Percentiles rank a stretch among this genome's conserved stretches.
phyloP scores from a whole-genome alignment of 1,140 invertebrate genomes.

The Sweltsa coloradensis region DNA sequence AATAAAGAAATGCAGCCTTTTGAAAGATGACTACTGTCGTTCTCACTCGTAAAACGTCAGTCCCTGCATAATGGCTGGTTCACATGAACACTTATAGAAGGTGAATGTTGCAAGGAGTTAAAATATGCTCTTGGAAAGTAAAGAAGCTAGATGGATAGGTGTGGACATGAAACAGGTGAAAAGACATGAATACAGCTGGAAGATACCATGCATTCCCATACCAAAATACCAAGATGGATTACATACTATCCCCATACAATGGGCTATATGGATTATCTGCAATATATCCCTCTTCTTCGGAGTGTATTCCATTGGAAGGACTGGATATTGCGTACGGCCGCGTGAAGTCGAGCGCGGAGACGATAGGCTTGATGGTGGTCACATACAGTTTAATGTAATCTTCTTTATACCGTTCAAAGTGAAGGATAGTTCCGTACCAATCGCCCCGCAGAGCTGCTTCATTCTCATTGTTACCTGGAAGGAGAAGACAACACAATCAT shows the following conservation, averaged over 20 bases:
- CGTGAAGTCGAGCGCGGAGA: conserved; percentile 44
- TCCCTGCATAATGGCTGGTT: no score
- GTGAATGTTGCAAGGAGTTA: no score
- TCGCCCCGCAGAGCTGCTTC: conserved; percentile 76
- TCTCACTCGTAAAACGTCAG: no score
- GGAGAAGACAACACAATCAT: no score
- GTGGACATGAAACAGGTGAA: no score
- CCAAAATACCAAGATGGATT: conserved; percentile 1
- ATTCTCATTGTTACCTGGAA: conserved; percentile 99
- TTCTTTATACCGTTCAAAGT: conserved; percentile 46
- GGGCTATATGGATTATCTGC: conserved; percentile 62
- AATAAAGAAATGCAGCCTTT: no score
- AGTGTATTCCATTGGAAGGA: conserved; percentile 79
- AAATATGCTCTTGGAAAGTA: no score
- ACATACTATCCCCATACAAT: conserved; percentile 76
- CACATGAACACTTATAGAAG: no score
- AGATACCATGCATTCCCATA: conserved; percentile 2
- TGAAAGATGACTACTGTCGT: no score
- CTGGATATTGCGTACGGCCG: conserved; percentile 73
- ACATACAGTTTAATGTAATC: conserved; percentile 87
- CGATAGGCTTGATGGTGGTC: conserved; percentile 55
- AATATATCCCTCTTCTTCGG: conserved; percentile 57
- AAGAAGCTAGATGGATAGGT: no score
- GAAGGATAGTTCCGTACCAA: conserved; percentile 57
- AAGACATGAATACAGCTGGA: not conserved